Evolutionary conservation across 2,113 vertebrate species (phyloP).

Genomic region (Lontra canadensis): DNA sequence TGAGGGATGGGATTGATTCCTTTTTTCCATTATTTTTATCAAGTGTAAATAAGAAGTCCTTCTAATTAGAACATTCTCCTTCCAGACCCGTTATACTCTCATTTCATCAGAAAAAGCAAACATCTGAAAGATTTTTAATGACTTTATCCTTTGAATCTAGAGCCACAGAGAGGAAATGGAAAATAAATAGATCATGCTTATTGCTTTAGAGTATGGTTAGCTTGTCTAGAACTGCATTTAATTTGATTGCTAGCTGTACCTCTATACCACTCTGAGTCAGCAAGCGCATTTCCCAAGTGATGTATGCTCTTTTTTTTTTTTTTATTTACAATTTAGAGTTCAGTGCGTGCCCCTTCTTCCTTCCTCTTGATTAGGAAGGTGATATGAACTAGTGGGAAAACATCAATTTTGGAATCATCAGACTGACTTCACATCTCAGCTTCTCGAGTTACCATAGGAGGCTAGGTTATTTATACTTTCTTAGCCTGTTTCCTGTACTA

Average conservation of each 20-base stretch:
- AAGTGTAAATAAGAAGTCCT: not conserved
- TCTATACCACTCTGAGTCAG: not conserved
- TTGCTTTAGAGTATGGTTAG: not conserved
- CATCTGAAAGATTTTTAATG: conserved; percentile 27
- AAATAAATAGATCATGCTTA: conserved; percentile 54
- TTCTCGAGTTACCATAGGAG: not conserved
- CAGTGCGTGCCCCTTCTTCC: not conserved
- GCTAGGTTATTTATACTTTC: not conserved
- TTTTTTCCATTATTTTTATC: not conserved
- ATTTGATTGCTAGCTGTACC: conserved; percentile 30
- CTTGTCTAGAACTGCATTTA: conserved; percentile 24
- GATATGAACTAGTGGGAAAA: not conserved
- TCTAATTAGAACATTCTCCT: not conserved
- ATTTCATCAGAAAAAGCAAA: not conserved
- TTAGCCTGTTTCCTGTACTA: not conserved
- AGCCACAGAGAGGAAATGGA: conserved; percentile 57
- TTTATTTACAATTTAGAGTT: not conserved
- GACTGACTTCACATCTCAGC: not conserved
- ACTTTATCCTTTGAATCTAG: conserved; percentile 58
- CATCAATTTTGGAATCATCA: not conserved
- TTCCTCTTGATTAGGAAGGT: conserved; percentile 1
- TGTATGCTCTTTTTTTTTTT: not conserved
- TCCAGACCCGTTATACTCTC: not conserved
- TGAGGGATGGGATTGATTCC: not conserved
- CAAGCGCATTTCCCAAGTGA: not conserved